Evolutionary conservation across 1,140 invertebrate genomes (phyloP), one percentile per base, ranked within the genome.

Genomic region (Cepaea nemoralis): DNA sequence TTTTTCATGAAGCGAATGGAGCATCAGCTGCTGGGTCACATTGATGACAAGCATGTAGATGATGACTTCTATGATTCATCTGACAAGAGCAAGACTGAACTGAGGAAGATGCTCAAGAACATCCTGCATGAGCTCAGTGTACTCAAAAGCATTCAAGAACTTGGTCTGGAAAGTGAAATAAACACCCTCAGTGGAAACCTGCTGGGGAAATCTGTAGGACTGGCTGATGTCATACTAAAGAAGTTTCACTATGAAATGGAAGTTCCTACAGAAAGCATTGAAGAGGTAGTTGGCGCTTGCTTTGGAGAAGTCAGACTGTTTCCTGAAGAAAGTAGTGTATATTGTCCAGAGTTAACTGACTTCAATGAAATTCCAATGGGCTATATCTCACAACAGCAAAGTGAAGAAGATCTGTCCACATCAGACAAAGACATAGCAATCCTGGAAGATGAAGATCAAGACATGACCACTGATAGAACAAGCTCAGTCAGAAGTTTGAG

Each of bases 91-190:
- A 85, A 86, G 45, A 42, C 37, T 14, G 67, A 80, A 12, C 74
- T 88, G 59, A 83, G 85, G 33, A 63, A 79, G 22, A 85, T 83
- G 27, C 77, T 88, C 40, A 85, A 84, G 55, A 74, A 80, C 55
- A 80, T 86, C 22, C 80, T 88, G 19, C 75, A 84, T 27, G 83
- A 83, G 31, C 83, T 85, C n/a, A 83, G 84, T 40, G 85, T 86
- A 24, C 55, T 86, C 39, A 82, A 83, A 75, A 76, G 85, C 71
- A 33, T 88, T 6, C 78, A 84, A 37, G 83, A 85, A 27, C 77
- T 82, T 59, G 86, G 83, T 10, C 81, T 50, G 0, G 82, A 82
- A 37, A 73, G 48, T 0, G 87, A 87, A 73, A 73, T 87, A n/a
- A 67, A 85, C 40, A 45, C 55, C 19, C 69, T 86, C 27, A 82